Base-by-base conservation (phyloP, 2,113 vertebrate genomes). In the Riparia riparia region DNA sequence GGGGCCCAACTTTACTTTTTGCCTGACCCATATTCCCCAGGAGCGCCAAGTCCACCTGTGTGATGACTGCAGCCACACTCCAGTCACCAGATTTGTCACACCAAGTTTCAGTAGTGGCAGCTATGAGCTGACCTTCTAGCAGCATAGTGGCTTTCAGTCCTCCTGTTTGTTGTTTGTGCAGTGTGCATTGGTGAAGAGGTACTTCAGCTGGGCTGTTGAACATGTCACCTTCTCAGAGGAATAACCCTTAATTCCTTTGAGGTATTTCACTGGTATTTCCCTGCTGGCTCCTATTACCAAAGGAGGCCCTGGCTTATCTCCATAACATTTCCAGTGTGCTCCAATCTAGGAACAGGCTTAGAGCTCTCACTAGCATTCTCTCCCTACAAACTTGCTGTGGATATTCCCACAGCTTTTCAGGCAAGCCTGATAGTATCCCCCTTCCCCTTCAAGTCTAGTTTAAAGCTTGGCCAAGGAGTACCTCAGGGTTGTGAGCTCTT, bases 61-160 rank as follows among this genome's bases (percentile, higher is more conserved):
- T 44, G 37, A 47, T 34, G 60, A 24, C 39, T 60, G 49, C 31
- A 70, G 31, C 18, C 10, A 13, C 22, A 39, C 25, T 64, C 44
- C 54, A 9, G 12, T 34, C 44, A 19, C 1, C 0, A 3, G 4
- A 26, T 58, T 45, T 1, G 1, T 81, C 51, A 47, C 53, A 63
- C 17, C 7, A 17, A 22, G 2, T 61, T 50, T 79, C 32, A 74
- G 72, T 12, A 44, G 32, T 4, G 21, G 12, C 37, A 51, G 11
- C 26, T 20, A 22, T 16, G 39, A 53, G 1, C 4, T 25, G 63
- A 20, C 5, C 58, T 77, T 57, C 29, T 21, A 53, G 47, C 17
- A 77, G 28, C 20, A 47, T 0, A 2, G 42, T 37, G 72, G 16
- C 45, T 87, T 66, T 22, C 51, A 66, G 1, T 74, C 13, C 14